Conservation (phyloP, 2,888 invertebrate species). For the Lysandra bellargus region DNA sequence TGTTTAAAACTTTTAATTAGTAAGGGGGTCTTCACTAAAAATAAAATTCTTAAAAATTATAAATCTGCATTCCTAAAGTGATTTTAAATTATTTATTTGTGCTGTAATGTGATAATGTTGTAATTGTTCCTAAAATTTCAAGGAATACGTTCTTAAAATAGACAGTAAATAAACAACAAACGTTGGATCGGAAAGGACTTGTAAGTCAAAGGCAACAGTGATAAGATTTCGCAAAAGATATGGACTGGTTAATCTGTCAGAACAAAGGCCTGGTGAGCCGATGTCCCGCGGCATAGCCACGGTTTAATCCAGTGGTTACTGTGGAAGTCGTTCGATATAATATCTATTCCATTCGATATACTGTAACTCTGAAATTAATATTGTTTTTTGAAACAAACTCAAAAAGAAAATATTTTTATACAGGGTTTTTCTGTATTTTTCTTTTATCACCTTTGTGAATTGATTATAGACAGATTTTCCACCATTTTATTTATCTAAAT, state of each 20-base stretch:
- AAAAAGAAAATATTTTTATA: too few species aligned
- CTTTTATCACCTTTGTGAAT: too few species aligned
- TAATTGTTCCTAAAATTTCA: not conserved
- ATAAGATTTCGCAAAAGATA: slow-evolving; percentile 57
- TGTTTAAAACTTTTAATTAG: too few species aligned
- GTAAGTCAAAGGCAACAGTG: slow-evolving; percentile 52
- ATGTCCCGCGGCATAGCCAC: slow-evolving; percentile 50
- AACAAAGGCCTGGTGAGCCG: slow-evolving; percentile 55
- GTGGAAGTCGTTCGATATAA: slow-evolving; percentile 36
- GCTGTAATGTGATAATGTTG: not conserved
- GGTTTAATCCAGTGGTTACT: slow-evolving; percentile 49
- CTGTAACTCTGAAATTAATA: not conserved
- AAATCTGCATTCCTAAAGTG: not conserved
- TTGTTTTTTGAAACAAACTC: too few species aligned
- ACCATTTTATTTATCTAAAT: too few species aligned
- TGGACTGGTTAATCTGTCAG: slow-evolving; percentile 56
- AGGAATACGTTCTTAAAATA: not conserved
- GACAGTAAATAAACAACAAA: not conserved
- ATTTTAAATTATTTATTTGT: not conserved
- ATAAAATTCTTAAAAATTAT: too few species aligned
- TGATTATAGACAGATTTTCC: too few species aligned
- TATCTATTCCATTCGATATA: not conserved
- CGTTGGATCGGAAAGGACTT: slow-evolving; percentile 32
- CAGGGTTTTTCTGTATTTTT: too few species aligned
- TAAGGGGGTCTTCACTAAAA: too few species aligned